A percentile compares a stretch with the other conserved stretches of the same genome.
phyloP scores from a whole-genome alignment of 1,140 invertebrate genomes.

The Drosophila subpulchrella region DNA sequence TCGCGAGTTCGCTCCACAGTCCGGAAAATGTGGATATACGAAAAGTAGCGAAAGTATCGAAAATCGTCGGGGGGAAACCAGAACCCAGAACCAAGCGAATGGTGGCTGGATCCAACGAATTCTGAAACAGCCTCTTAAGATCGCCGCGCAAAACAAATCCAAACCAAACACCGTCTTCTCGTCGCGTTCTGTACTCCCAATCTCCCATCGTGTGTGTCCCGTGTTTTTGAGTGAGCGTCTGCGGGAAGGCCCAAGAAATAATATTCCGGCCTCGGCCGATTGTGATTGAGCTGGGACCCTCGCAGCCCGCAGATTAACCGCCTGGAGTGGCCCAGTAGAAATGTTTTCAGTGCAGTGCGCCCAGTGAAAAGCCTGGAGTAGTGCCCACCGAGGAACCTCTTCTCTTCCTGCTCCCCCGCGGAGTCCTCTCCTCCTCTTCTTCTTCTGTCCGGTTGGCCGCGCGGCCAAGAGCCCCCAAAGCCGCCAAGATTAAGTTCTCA shows the following conservation, averaged over 20 bases:
- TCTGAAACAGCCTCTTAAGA: background rate
- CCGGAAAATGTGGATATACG: constrained; percentile 16
- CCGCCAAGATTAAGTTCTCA: constrained; percentile 84
- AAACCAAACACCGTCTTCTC: constrained; percentile 7
- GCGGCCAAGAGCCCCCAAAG: constrained; percentile 67
- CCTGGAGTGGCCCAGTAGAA: constrained; percentile 7
- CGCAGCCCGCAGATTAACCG: constrained; percentile 1
- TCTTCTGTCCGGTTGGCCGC: constrained; percentile 43
- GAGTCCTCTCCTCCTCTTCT: constrained; percentile 15
- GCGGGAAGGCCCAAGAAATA: background rate
- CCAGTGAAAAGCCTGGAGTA: constrained; percentile 1
- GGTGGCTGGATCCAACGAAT: background rate
- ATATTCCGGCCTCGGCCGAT: constrained; percentile 6
- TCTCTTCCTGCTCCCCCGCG: constrained; percentile 10
- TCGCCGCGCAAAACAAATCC: constrained; percentile 19
- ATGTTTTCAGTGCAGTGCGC: constrained; percentile 11
- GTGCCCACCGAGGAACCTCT: background rate
- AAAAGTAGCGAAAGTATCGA: constrained; percentile 1
- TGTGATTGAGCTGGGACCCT: constrained; percentile 2
- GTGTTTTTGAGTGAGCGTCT: constrained; percentile 3
- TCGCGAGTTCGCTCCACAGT: background rate
- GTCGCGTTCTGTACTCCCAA: background rate
- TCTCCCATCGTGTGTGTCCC: constrained; percentile 2
- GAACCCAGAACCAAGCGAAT: background rate
- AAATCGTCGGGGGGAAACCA: background rate